Percentiles rank a stretch among this genome's conserved stretches.
These are phyloP conservation scores for Eupithecia vulgata DNA, from an alignment of 2,888 invertebrate genomes.

Conservation along the genomic window DNA sequence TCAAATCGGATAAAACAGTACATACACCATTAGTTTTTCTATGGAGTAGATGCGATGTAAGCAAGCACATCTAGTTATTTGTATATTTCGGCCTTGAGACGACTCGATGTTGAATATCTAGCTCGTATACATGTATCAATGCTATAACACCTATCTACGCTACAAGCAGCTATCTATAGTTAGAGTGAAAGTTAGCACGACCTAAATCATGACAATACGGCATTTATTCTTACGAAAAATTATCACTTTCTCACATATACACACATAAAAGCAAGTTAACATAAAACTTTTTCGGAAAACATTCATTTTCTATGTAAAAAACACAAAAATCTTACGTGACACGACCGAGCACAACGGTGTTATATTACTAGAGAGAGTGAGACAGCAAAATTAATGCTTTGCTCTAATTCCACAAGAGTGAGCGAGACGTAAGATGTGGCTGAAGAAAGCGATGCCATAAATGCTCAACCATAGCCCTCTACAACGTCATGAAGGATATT, in stretches of 20 bases:
- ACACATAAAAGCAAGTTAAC: constrained; percentile 56
- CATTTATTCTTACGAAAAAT: constrained; percentile 51
- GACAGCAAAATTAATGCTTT: constrained; percentile 73
- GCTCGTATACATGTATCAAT: constrained; percentile 69
- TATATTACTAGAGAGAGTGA: constrained; percentile 82
- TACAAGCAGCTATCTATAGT: constrained; percentile 76
- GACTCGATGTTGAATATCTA: constrained; percentile 82
- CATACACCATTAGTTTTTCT: constrained; percentile 6
- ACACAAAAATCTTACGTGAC: constrained; percentile 83
- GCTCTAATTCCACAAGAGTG: constrained; percentile 68
- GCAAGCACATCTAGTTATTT: constrained; percentile 70
- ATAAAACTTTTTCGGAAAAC: constrained; percentile 63
- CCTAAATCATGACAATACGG: constrained; percentile 66
- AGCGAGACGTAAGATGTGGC: constrained; percentile 75
- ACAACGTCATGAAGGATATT: constrained; percentile 63
- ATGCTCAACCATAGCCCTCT: constrained; percentile 72
- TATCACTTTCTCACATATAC: constrained; percentile 55
- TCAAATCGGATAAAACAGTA: neutral
- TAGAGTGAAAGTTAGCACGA: constrained; percentile 83
- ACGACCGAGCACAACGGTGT: constrained; percentile 84
- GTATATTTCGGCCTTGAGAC: constrained; percentile 83
- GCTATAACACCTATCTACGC: constrained; percentile 62
- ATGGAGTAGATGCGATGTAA: constrained; percentile 40
- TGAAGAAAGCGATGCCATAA: constrained; percentile 83
- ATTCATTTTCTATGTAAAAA: constrained; percentile 72